phyloP scores from a whole-genome alignment of 1,140 invertebrate genomes.

The Lethrus apterus region DNA sequence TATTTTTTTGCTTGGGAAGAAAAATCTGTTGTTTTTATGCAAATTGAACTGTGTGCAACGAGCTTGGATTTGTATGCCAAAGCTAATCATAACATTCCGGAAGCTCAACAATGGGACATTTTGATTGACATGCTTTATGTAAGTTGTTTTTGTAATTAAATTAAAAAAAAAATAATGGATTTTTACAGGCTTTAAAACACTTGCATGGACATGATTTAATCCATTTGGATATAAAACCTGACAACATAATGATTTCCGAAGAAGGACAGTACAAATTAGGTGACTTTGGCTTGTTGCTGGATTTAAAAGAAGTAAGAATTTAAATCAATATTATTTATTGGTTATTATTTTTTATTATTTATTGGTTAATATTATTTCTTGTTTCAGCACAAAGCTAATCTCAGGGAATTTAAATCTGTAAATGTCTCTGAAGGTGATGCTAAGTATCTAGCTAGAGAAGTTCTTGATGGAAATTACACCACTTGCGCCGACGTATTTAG shows the following conservation, averaged over 20 bases:
- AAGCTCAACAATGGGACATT: conserved; percentile 41
- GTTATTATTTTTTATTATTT: background rate
- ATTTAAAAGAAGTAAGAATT: conserved; percentile 50
- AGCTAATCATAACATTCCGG: conserved; percentile 40
- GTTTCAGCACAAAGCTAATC: no score
- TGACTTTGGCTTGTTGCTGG: conserved; percentile 67
- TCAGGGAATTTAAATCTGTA: conserved; percentile 57
- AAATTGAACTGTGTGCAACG: conserved; percentile 61
- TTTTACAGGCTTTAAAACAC: conserved; percentile 52
- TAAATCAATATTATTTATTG: background rate
- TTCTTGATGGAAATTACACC: conserved; percentile 57
- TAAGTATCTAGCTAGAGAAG: conserved; percentile 67
- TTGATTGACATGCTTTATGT: conserved; percentile 36
- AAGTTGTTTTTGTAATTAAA: conserved; percentile 7
- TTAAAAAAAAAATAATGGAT: background rate
- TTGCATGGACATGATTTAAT: conserved; percentile 59
- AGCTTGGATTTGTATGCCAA: conserved; percentile 44
- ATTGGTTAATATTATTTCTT: background rate
- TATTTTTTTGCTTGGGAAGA: conserved; percentile 72
- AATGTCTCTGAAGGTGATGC: conserved; percentile 61
- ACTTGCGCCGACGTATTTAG: conserved; percentile 57
- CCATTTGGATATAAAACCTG: conserved; percentile 72
- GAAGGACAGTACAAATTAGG: conserved; percentile 60
- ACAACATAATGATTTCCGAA: conserved; percentile 61
- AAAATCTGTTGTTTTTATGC: conserved; percentile 59